Conservation (phyloP, 1,140 invertebrate species). For the Centruroides vittatus region DNA sequence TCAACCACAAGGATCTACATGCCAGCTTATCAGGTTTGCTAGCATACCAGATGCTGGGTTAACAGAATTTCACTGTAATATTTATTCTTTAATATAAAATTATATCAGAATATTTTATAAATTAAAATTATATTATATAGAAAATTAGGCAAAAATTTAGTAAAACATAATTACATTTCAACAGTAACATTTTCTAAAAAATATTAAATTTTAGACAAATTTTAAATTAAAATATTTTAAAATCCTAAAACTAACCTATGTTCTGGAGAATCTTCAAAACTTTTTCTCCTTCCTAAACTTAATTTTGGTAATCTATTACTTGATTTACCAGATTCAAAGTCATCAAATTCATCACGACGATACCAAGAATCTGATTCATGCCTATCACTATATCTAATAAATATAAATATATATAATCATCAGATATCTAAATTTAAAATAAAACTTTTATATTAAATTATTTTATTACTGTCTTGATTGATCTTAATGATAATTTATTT, state of each 20-base stretch:
- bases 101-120: no score
- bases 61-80: no score
- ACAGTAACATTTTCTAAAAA: no score
- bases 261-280: conserved; percentile 14
- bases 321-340: neutral
- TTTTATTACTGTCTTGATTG: neutral
- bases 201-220: no score
- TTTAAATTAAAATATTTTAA: neutral
- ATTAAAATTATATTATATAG: no score
- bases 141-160: no score
- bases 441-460: neutral
- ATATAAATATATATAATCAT: neutral
- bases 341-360: neutral
- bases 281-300: conserved; percentile 4
- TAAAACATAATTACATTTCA: no score
- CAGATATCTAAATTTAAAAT: neutral
- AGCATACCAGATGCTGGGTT: no score
- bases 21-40: no score
- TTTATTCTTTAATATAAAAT: no score
- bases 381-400: neutral
- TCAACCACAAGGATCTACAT: no score
- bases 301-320: neutral
- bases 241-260: conserved; percentile 4
- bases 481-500: neutral
- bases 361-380: no score